Percentiles rank a stretch among this genome's conserved stretches.
Evolutionary conservation across 2,888 invertebrate genomes (phyloP).

Genomic region (Chrysotoxum bicinctum): DNA sequence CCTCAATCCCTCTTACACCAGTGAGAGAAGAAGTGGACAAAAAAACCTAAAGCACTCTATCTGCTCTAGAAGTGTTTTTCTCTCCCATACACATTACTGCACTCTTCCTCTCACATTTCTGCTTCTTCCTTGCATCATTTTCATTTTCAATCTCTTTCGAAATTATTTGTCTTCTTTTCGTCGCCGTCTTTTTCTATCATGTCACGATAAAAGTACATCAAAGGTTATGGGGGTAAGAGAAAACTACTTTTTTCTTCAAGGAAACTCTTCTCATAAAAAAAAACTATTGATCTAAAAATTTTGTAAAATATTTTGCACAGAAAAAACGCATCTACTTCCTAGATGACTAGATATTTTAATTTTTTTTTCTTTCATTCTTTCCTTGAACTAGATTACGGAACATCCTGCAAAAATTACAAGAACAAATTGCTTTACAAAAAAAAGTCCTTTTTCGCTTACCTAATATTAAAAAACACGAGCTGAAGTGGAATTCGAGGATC

Average conservation of each 20-base stretch:
- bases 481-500: conserved; percentile 50
- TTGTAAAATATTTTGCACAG: background rate
- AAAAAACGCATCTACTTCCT: background rate
- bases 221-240: conserved; percentile 47
- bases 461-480: conserved; percentile 51
- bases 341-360: background rate
- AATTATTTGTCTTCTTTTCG: conserved; percentile 22
- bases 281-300: conserved; percentile 44
- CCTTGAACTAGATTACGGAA: conserved; percentile 12
- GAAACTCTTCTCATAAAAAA: conserved; percentile 19
- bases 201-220: conserved; percentile 44
- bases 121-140: conserved; percentile 24
- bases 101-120: background rate
- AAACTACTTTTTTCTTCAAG: conserved; percentile 17
- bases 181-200: conserved; percentile 31
- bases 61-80: conserved; percentile 21
- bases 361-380: background rate
- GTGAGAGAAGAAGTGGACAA: background rate
- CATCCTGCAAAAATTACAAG: conserved; percentile 16
- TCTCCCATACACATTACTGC: background rate
- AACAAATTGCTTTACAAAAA: conserved; percentile 1
- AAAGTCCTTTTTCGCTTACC: conserved; percentile 63
- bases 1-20: background rate
- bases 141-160: conserved; percentile 34
- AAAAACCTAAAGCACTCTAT: conserved; percentile 42